Conservation (phyloP, 1,140 invertebrate genomes). For the Planococcus citri region DNA sequence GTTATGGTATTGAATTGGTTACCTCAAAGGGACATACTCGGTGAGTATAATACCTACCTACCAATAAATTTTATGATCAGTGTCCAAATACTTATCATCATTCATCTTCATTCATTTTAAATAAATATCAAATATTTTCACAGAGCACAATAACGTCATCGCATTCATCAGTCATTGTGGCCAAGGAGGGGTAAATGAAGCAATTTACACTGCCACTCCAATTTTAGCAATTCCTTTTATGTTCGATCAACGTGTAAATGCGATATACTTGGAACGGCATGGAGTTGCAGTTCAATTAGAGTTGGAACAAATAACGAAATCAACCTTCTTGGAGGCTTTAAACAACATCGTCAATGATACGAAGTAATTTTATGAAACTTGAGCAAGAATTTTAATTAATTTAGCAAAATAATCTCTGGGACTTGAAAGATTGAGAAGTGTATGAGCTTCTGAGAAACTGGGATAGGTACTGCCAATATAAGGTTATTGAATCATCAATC, state of each 20-base stretch:
- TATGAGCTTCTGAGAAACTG: no score
- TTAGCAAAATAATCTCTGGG: no score
- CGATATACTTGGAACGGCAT: slow-evolving; percentile 14
- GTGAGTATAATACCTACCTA: slow-evolving; percentile 34
- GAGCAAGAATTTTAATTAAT: no score
- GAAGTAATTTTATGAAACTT: no score
- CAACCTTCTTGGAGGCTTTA: slow-evolving; percentile 33
- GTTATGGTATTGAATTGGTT: slow-evolving; percentile 45
- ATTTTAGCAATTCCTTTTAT: slow-evolving; percentile 55
- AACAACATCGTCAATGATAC: slow-evolving; percentile 34
- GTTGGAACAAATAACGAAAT: slow-evolving; percentile 29
- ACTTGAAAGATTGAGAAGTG: no score
- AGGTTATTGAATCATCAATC: no score
- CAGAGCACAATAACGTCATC: slow-evolving; percentile 51
- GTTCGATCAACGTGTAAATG: slow-evolving; percentile 46
- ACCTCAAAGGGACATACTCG: slow-evolving; percentile 46
- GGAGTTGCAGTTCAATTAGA: slow-evolving; percentile 21
- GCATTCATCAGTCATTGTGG: slow-evolving; percentile 61
- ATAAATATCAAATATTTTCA: no score
- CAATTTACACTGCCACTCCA: slow-evolving; percentile 53
- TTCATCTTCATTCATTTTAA: not conserved
- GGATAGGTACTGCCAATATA: no score
- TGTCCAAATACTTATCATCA: no score
- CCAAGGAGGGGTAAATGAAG: slow-evolving; percentile 53
- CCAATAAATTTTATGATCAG: no score